Base-by-base conservation (phyloP, 2,888 invertebrate genomes). In the Dryadula phaetusa region DNA sequence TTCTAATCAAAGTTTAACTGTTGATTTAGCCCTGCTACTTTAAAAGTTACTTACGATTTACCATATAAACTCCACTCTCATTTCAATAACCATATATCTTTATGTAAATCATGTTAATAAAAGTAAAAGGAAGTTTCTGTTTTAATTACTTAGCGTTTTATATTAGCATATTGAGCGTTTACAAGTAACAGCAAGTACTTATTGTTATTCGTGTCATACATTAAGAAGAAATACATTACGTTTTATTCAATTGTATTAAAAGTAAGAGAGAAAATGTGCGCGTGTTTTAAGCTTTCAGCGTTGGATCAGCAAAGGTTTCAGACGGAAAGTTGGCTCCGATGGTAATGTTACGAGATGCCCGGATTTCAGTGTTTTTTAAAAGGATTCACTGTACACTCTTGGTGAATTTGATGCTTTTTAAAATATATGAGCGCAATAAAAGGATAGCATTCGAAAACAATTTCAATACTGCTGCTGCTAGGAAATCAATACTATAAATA, bases 201-300 rank as follows among this genome's bases (percentile, higher is more conserved):
- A 62, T 67, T 62, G 58, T 66, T 68, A 68, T 46, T 12, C 1
- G 0, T 16, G 6, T n/a, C 8, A 49, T 47, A 47, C 12, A 62
- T 65, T 63, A 62, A 47, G 64, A 74, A 75, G 71, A 76, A 77
- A 72, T 67, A 67, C 61, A 61, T 66, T 73, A 73, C 63, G 75
- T 73, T 67, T 63, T 63, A 71, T 54, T 71, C 62, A 75, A 69
- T 79, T 79, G 73, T 78, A 77, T 79, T 77, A 73, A 76, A 54
- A 42, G 72, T 71, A 61, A 25, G 71, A 74, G 69, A 73, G 74
- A 79, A 77, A 79, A 76, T 76, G 75, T 74, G 75, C 69, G 76
- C 79, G 79, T 81, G 80, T 79, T 79, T 79, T 76, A 79, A 81
- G 79, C 80, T 81, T 77, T 79, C 77, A 77, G 70, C 77, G 76